phyloP scores from a whole-genome alignment of 2,113 vertebrate genomes.

The Trinectes maculatus region DNA sequence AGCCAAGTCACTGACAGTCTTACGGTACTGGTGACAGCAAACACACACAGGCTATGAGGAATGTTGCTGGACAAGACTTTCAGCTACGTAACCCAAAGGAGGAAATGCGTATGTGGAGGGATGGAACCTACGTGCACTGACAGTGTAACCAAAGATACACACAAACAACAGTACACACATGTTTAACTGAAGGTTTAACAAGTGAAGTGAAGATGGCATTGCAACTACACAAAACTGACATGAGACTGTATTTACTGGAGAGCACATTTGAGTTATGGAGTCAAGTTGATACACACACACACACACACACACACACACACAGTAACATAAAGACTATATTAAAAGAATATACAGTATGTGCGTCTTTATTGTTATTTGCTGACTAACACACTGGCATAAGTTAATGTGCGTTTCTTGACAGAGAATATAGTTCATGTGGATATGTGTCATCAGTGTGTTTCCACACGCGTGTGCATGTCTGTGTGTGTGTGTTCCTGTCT shows the following conservation, averaged over 20 bases:
- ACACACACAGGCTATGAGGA: slow-evolving; percentile 45
- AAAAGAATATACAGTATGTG: background rate
- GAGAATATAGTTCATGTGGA: background rate
- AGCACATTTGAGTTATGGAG: background rate
- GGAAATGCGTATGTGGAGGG: slow-evolving; percentile 12
- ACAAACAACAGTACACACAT: slow-evolving; percentile 1
- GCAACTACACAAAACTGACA: background rate
- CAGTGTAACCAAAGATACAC: slow-evolving; percentile 3
- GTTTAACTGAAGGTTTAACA: slow-evolving; percentile 1
- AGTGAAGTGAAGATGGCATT: background rate
- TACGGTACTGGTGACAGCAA: slow-evolving; percentile 14
- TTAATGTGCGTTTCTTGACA: background rate
- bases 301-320: background rate
- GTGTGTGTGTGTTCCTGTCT: slow-evolving; percentile 33
- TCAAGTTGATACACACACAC: background rate
- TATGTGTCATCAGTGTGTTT: slow-evolving; percentile 19
- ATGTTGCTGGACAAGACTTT: slow-evolving; percentile 62
- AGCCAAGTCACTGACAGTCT: background rate
- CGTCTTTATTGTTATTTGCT: background rate
- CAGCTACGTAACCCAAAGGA: slow-evolving; percentile 11
- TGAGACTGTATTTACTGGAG: background rate
- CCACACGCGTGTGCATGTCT: slow-evolving; percentile 7
- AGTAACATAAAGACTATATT: background rate
- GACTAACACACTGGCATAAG: background rate
- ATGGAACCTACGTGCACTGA: slow-evolving; percentile 5